Conservation (phyloP, 2,113 vertebrate genomes). For the Lathamus discolor region DNA sequence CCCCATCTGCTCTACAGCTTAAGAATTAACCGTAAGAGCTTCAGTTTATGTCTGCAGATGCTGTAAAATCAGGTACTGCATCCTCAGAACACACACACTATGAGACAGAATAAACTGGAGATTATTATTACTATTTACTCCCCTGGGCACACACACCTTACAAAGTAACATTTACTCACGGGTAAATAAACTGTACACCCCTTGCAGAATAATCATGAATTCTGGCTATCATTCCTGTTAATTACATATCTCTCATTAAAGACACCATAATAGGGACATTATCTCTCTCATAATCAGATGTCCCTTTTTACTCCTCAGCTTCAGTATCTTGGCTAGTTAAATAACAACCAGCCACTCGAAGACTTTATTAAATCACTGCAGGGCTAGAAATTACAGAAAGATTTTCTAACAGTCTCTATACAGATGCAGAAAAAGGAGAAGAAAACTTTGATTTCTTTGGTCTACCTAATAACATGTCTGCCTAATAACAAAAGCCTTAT, state of each 20-base stretch:
- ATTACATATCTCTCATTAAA: not conserved
- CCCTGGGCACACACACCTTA: not conserved
- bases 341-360: not conserved
- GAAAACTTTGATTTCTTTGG: not conserved
- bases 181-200: not conserved
- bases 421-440: not conserved
- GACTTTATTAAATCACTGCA: not conserved
- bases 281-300: not conserved
- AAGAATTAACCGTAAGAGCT: slow-evolving; percentile 22
- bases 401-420: not conserved
- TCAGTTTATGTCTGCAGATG: slow-evolving; percentile 20
- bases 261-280: not conserved
- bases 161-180: not conserved
- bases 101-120: not conserved
- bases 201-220: not conserved
- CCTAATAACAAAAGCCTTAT: not conserved
- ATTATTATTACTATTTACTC: not conserved
- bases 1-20: slow-evolving; percentile 28
- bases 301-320: not conserved
- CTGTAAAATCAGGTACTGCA: not conserved
- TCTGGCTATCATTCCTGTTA: not conserved
- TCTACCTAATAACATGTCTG: not conserved
- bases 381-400: not conserved
- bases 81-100: not conserved
- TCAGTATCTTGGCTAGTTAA: not conserved